These are phyloP conservation scores for Acanthurus tractus DNA, from an alignment of 2,797 vertebrate species.

Conservation along the genomic window DNA sequence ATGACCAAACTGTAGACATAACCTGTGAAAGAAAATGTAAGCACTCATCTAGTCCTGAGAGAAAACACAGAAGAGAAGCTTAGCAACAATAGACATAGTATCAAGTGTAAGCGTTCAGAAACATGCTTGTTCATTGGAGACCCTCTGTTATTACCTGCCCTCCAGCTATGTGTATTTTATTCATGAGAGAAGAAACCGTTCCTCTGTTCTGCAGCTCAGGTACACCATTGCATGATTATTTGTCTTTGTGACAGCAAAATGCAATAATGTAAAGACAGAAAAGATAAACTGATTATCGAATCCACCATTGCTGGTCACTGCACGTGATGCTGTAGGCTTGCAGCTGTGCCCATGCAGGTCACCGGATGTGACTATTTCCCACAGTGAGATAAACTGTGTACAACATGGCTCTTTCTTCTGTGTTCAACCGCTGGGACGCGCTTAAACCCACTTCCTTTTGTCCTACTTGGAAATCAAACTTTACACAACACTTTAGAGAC, in stretches of 20 bases:
- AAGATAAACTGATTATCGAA: slow-evolving; percentile 43
- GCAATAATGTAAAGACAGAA: slow-evolving; percentile 40
- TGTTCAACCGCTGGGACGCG: slow-evolving; percentile 52
- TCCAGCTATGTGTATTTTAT: slow-evolving; percentile 52
- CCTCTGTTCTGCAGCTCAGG: slow-evolving; percentile 35
- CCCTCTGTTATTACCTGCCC: slow-evolving; percentile 27
- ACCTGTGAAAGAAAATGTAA: slow-evolving; percentile 20
- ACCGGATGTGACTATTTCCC: slow-evolving; percentile 66
- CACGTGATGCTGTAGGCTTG: slow-evolving; percentile 23
- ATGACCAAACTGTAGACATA: slow-evolving; percentile 26
- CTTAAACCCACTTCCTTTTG: slow-evolving; percentile 74
- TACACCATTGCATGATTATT: slow-evolving; percentile 54
- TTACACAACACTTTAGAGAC: slow-evolving; percentile 75
- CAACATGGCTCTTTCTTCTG: slow-evolving; percentile 38
- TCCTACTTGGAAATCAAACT: slow-evolving; percentile 81
- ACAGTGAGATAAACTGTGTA: slow-evolving; percentile 74
- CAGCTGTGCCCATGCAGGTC: slow-evolving; percentile 50
- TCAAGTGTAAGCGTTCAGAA: slow-evolving; percentile 34
- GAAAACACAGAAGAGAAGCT: slow-evolving; percentile 15
- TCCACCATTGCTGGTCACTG: slow-evolving; percentile 22
- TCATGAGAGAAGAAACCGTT: slow-evolving; percentile 35
- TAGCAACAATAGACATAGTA: neutral
- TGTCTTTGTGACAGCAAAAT: slow-evolving; percentile 47
- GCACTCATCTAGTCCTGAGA: neutral
- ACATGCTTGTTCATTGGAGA: slow-evolving; percentile 38